phyloP scores from a whole-genome alignment of 2,113 vertebrate species.

The Onychostoma macrolepis region DNA sequence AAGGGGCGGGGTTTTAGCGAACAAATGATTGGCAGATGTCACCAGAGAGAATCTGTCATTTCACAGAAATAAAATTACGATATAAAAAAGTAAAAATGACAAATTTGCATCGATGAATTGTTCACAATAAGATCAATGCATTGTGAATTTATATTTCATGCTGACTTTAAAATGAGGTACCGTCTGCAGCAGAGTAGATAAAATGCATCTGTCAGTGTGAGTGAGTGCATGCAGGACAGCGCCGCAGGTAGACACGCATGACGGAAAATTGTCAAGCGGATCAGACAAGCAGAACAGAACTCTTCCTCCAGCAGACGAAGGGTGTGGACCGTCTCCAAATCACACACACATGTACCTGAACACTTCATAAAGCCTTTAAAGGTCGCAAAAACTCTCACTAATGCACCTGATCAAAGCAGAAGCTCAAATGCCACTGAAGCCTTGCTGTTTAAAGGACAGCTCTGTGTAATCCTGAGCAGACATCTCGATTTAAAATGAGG shows the following conservation, averaged over 20 bases:
- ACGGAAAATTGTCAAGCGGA: not conserved
- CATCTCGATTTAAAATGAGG: not conserved
- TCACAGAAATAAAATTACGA: not conserved
- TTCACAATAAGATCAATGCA: not conserved
- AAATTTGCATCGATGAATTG: not conserved
- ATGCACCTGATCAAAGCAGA: not conserved
- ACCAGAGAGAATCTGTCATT: not conserved
- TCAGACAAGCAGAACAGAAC: not conserved
- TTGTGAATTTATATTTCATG: not conserved
- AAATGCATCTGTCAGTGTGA: not conserved
- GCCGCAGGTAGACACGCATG: not conserved
- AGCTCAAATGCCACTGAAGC: not conserved
- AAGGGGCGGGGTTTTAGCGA: too few relatives aligned
- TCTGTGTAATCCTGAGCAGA: not conserved
- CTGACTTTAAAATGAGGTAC: not conserved
- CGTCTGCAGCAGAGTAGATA: not conserved
- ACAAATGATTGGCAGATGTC: too few relatives aligned
- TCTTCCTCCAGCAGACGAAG: not conserved
- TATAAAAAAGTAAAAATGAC: too few relatives aligned
- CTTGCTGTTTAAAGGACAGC: not conserved
- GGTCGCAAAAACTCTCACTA: slow-evolving; percentile 1
- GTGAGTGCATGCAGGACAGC: not conserved
- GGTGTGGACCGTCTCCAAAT: not conserved
- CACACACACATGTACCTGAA: not conserved
- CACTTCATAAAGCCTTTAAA: not conserved